Base-by-base conservation (phyloP, 1,140 invertebrate species). In the Drosophila novamexicana region DNA sequence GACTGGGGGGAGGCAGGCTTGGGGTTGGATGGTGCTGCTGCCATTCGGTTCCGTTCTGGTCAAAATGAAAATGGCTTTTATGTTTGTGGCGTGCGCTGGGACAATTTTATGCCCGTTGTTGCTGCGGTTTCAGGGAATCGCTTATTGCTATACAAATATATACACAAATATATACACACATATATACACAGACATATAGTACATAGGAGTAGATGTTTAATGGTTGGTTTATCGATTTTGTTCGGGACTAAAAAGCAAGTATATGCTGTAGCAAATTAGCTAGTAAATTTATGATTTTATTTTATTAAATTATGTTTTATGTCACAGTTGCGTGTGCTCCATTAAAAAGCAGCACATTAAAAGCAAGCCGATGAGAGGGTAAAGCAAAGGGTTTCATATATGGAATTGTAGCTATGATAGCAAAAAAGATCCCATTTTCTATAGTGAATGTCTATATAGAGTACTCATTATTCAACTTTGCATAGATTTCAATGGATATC, bases 61-160 rank as follows among this genome's bases (percentile, higher is more conserved):
- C 67, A 66, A 86, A 86, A 86, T 86, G 79, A 86, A 86, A 86
- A 86, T 86, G 83, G 83, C 77, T 86, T 86, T 86, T 86, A 89
- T 88, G 83, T 67, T 59, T 66, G 69, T 88, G 76, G 83, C 83
- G 83, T 86, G 83, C 84, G 66, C 63, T 79, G 84, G 68, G 84
- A 85, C 80, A 86, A 88, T 86, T 86, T 86, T 77, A 80, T 72
- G 70, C 49, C 58, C 59, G 47, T 37, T 49, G 44, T 37, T 49
- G 44, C 75, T 47, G 16, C 53, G 62, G 54, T 77, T 88, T 82
- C 76, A 79, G 69, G 68, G 83, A 86, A 86, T 86, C 81, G 77
- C 79, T 14, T 16, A 39, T 37, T 29, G 1, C 7, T 14, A 16
- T 29, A 14, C 39, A 70, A 34, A 47, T 36, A 37, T 22, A 14